Percentiles rank a stretch among this genome's conserved stretches.
Evolutionary conservation across 2,888 invertebrate species (phyloP).

Genomic region (Ischnus inquisitorius): DNA sequence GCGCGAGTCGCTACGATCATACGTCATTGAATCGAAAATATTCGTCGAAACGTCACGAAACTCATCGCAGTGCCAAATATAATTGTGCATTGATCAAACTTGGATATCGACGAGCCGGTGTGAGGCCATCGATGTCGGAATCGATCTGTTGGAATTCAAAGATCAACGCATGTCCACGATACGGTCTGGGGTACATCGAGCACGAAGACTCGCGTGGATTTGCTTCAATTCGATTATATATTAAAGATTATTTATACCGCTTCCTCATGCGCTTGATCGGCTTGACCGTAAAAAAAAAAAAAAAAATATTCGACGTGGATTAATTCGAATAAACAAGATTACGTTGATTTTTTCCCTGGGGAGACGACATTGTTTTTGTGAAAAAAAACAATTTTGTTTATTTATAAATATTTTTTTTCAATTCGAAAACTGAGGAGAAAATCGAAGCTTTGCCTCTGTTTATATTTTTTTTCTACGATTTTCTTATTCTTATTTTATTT

Average conservation of each 20-base stretch:
- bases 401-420: too few species aligned
- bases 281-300: too few species aligned
- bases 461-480: too few species aligned
- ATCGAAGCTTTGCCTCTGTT: too few species aligned
- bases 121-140: constrained; percentile 33
- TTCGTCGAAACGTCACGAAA: background rate
- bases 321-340: background rate
- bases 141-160: background rate
- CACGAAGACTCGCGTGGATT: background rate
- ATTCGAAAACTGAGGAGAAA: too few species aligned
- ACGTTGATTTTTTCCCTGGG: too few species aligned
- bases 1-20: constrained; percentile 15
- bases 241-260: background rate
- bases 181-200: background rate
- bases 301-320: background rate
- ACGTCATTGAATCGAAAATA: constrained; percentile 20
- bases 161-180: background rate
- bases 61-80: background rate
- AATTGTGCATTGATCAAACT: background rate
- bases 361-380: too few species aligned
- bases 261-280: background rate
- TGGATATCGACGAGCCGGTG: constrained; percentile 1
- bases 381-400: too few species aligned
- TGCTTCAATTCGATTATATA: background rate
- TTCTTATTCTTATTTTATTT: too few species aligned